These are phyloP conservation scores for Eumeta japonica DNA, from an alignment of 1,140 invertebrate genomes.

Conservation along the genomic window DNA sequence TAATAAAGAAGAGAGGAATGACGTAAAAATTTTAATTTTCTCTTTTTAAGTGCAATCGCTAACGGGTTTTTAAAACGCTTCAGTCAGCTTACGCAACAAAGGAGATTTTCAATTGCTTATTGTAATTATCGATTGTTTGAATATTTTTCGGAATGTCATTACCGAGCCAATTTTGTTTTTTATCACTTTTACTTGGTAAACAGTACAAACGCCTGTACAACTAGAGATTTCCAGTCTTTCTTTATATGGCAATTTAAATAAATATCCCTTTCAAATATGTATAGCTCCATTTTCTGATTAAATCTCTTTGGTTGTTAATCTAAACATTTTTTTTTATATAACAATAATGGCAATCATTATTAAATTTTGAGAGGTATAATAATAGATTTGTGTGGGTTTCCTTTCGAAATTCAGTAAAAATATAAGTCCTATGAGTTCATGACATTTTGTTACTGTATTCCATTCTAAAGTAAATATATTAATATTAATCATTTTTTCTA, in stretches of 20 bases:
- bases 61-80: constrained; percentile 23
- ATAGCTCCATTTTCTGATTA: constrained; percentile 13
- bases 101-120: constrained; percentile 19
- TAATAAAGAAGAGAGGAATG: too few species aligned
- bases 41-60: constrained; percentile 14
- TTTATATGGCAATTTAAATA: constrained; percentile 20
- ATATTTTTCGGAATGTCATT: constrained; percentile 11
- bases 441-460: constrained; percentile 10
- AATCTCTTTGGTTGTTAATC: constrained; percentile 21
- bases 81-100: constrained; percentile 33
- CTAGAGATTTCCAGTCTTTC: constrained; percentile 12
- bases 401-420: constrained; percentile 23
- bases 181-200: constrained; percentile 12
- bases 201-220: constrained; percentile 19
- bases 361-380: constrained; percentile 17
- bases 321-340: constrained; percentile 30
- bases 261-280: constrained; percentile 31
- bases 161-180: constrained; percentile 15
- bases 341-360: constrained; percentile 21
- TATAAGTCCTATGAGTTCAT: constrained; percentile 21
- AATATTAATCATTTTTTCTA: constrained; percentile 36
- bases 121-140: constrained; percentile 24
- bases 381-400: constrained; percentile 22
- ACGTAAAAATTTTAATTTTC: constrained; percentile 13
- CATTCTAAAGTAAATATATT: constrained; percentile 23